Evolutionary conservation across 2,113 vertebrate genomes (phyloP), one percentile per base, ranked within the genome.

Genomic region (Seriola aureovittata): DNA sequence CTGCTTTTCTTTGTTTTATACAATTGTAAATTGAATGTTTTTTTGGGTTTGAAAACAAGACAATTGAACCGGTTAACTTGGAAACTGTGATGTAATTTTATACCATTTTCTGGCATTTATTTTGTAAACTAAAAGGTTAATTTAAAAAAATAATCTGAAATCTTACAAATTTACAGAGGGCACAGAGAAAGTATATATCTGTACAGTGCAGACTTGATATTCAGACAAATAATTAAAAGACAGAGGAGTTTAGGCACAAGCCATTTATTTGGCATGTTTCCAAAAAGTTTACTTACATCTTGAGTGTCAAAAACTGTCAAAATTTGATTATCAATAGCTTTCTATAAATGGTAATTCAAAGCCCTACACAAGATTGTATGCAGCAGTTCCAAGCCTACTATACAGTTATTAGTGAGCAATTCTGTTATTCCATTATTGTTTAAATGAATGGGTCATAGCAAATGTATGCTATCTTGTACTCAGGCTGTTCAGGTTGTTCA

Each of bases 221-320:
- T 58, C 29, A 25, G 23, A 64, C 11, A 76, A 72, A 29, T 29
- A 63, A 78, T 54, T 34, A 4, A 16, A 9, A 14, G 17, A 32
- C 25, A 60, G 23, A 25, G 32, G 32, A 75, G n/a, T 52, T 87
- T 64, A 68, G 14, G 36, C 67, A 75, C 58, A 13, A 25, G 65
- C 65, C 66, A 80, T 89, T 92, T 92, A 92, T 92, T 93, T 81
- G 68, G 69, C 69, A 91, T 62, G 58, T 75, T 85, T 59, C 32
- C 60, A 71, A 87, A 85, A 84, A 67, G 44, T 1, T 12, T 77
- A 52, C 74, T 66, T 83, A 76, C 62, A 89, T 82, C 80, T 85
- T 67, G 55, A 68, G 42, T 88, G 80, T 83, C 81, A 83, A 89
- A 86, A 85, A 84, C 66, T 36, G 79, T 78, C 84, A 91, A 81